Evolutionary conservation across 2,888 invertebrate genomes (phyloP), one percentile per base, ranked within the genome.

Genomic region (Leptinotarsa peninsularis): DNA sequence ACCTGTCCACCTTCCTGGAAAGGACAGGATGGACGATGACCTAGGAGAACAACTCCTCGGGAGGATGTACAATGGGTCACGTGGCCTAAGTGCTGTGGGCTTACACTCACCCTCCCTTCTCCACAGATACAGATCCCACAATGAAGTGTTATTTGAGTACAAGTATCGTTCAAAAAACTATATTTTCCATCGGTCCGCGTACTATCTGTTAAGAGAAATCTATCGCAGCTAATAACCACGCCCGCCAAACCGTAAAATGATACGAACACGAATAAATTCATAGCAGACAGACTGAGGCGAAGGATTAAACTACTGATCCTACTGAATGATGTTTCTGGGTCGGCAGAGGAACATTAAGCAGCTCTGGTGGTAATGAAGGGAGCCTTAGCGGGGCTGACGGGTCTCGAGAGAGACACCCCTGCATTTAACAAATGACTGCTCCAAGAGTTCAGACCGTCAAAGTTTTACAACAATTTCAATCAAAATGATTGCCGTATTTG

Each of bases 381-480:
- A 43, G 70, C 58, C 43, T 58, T 71, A 71, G 74, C 73, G 76
- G 75, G 71, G 75, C 75, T 71, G 76, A 76, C 75, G 76, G 76
- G 71, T 75, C 78, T 76, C 84, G 77, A 76, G 80, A 83, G 77
- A 80, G 77, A 81, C 82, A 84, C 81, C 84, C 75, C 82, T 83
- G 82, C 84, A 83, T 85, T 85, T 85, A 85, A 85, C 84, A 86
- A 86, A 86, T 85, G 85, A 43, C 63, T 33, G 63, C 63, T n/a
- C 43, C 63, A 60, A 76, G 74, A 69, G 79, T 81, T 82, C 73
- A 70, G 78, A 81, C 82, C 81, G 72, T 83, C 83, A 84, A 85
- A 86, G 85, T 86, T 86, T 86, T 85, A 84, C 85, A 86, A 86
- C 86, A 85, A 85, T 85, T 86, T 86, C 85, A 85, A 86, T 86